Base-by-base conservation (phyloP, 2,797 vertebrate species). In the Salmo trutta region DNA sequence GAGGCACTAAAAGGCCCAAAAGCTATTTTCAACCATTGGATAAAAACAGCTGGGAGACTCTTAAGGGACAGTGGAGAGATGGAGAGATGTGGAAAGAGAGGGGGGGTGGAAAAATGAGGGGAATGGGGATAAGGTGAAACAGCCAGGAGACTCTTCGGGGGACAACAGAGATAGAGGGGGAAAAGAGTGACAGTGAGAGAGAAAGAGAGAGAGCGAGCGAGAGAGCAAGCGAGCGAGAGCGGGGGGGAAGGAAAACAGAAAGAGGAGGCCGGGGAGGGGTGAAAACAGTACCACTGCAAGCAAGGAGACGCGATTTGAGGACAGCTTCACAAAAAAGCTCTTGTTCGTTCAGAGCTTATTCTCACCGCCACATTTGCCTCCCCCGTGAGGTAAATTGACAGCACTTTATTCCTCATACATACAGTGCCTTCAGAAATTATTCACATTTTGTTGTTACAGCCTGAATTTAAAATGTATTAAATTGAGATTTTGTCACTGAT, bases 1-100 rank as follows among this genome's bases (percentile, higher is more conserved):
- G 77, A 81, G 62, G 24, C 36, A 77, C 75, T 75, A 80, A 77
- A 74, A 68, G 68, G 77, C 19, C 75, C 65, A 72, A 65, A 79
- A 53, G 71, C 73, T 76, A 36, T 76, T 79, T 77, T 79, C 62
- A 66, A 75, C 73, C n/a, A 16, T 17, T 7, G 67, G 59, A 75
- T 75, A 77, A 83, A 81, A 76, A 77, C 53, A 79, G 41, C 53
- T 8, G n/a, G 41, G 36, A 67, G 73, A 80, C 54, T 74, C 69
- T 21, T 41, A 67, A 24, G 68, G 79, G 31, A 15, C 21, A 56
- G 53, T 56, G 17, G 53, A 56, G 53, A 54, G 53, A 54, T 15
- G 52, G 54, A 19, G 54, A 59, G 54, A 19, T 21, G 54, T 1
- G 79, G 31, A 14, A 14, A 53, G 52, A 5, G 5, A 1, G 54